These are phyloP conservation scores for Xenopus borealis DNA, from an alignment of 2,113 vertebrate species.

Conservation along the genomic window DNA sequence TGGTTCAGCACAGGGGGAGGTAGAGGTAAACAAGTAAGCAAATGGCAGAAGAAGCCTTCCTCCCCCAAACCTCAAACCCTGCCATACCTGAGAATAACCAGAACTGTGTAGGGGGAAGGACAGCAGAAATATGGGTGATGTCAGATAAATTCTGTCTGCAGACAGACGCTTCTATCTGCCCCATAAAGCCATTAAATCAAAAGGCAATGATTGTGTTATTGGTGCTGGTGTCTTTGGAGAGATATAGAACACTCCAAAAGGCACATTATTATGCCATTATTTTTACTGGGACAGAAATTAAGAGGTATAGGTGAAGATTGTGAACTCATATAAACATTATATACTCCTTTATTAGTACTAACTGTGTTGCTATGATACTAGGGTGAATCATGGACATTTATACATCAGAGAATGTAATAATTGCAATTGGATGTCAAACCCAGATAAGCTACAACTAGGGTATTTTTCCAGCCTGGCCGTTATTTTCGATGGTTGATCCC, in stretches of 20 bases:
- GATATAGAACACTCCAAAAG: neutral
- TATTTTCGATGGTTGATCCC: no score
- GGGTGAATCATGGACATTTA: no score
- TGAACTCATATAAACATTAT: no score
- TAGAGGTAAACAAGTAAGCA: slow-evolving; percentile 39
- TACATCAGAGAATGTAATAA: no score
- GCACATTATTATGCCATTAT: neutral
- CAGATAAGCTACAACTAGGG: no score
- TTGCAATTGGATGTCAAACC: no score
- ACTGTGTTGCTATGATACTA: no score
- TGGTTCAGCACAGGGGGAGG: slow-evolving; percentile 28
- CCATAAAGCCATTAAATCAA: neutral
- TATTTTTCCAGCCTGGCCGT: no score
- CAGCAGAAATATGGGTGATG: slow-evolving; percentile 20
- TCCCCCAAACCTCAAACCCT: slow-evolving; percentile 27
- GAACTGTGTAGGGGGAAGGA: slow-evolving; percentile 4
- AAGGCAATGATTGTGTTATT: neutral
- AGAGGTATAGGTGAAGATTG: no score
- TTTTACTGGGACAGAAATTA: no score
- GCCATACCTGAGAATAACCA: slow-evolving; percentile 32
- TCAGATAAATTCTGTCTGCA: slow-evolving; percentile 26
- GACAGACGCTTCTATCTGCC: slow-evolving; percentile 22
- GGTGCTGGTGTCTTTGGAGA: neutral
- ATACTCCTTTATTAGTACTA: no score
- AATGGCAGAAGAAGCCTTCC: slow-evolving; percentile 20